Evolutionary conservation across 2,113 vertebrate species (phyloP), one percentile per base, ranked within the genome.

Genomic region (Marmota flaviventris): DNA sequence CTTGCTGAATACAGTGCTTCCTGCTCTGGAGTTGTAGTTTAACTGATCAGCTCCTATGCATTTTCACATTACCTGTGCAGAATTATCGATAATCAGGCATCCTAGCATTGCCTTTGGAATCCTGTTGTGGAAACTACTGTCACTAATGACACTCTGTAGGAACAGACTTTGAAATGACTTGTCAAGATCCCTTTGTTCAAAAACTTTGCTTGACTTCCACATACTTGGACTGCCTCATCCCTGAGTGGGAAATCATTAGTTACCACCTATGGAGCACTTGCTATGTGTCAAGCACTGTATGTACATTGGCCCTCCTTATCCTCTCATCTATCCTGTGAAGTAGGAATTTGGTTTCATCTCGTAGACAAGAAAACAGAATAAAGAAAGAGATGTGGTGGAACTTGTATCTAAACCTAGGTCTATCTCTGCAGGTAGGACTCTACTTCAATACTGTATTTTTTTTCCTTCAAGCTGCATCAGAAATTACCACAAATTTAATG

Each of bases 81-180:
- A 94, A 78, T 78, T 77, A 37, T 87, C 63, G 48, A 67, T 95
- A 91, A 79, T 96, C n/a, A 85, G 94, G 72, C 20, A 63, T 75
- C 77, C 76, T 53, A n/a, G 20, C 77, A 27, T 58, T 79, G 89
- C 70, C 94, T 93, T 85, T 42, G 58, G 85, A 95, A 48, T n/a
- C 77, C 91, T 24, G 1, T 56, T 24, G 69, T 78, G 27, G 90
- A 91, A 89, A 72, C 86, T 72, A 27, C 14, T 45, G 76, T 91
- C 95, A 58, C 34, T 88, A 45, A 89, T 73, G 85, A 27, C 72
- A 67, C 42, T 61, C 20, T 65, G 1, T 70, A 51, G 69, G 63
- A 86, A 82, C 22, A 75, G 73, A 63, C 25, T 82, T 76, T 51
- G 69, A 85, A 89, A 70, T 70, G 56, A 85, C 78, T 51, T 82